Conservation (phyloP, 2,888 invertebrate species). For the Endomychus coccineus region DNA sequence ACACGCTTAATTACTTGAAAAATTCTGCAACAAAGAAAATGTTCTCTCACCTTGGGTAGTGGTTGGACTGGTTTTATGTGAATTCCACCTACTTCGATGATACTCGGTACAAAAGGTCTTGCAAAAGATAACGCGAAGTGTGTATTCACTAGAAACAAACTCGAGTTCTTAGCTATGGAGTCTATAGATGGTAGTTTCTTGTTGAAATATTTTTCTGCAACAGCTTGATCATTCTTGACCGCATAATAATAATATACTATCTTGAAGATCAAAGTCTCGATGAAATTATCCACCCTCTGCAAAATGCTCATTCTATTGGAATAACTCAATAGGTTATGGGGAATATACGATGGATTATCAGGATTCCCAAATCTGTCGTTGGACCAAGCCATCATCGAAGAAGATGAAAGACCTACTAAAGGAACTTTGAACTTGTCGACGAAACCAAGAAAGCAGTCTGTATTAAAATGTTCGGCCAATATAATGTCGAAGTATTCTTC, state of each 20-base stretch:
- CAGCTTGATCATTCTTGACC: conserved; percentile 13
- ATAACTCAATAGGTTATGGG: conserved; percentile 42
- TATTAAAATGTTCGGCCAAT: conserved; percentile 60
- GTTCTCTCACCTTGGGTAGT: conserved; percentile 6
- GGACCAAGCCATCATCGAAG: conserved; percentile 43
- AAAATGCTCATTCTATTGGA: conserved; percentile 28
- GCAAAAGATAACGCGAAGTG: conserved; percentile 41
- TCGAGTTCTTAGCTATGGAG: conserved; percentile 43
- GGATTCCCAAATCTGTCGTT: conserved; percentile 12
- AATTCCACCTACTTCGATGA: conserved; percentile 50
- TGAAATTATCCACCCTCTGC: conserved; percentile 27
- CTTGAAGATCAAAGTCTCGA: conserved; percentile 13
- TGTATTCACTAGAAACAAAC: conserved; percentile 46
- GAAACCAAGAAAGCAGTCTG: conserved; percentile 60
- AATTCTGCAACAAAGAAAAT: too few relatives aligned
- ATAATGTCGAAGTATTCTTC: conserved; percentile 56
- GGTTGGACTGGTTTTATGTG: conserved; percentile 9
- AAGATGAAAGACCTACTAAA: conserved; percentile 47
- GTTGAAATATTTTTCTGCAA: conserved; percentile 25
- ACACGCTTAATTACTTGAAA: too few relatives aligned
- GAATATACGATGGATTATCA: conserved; percentile 51
- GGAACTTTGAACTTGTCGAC: conserved; percentile 56
- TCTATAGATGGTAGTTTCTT: conserved; percentile 20
- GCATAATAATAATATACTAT: conserved; percentile 17
- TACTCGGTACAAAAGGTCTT: conserved; percentile 42